Evolutionary conservation across 2,888 invertebrate species (phyloP).

Genomic region (Onthophagus sagittarius): DNA sequence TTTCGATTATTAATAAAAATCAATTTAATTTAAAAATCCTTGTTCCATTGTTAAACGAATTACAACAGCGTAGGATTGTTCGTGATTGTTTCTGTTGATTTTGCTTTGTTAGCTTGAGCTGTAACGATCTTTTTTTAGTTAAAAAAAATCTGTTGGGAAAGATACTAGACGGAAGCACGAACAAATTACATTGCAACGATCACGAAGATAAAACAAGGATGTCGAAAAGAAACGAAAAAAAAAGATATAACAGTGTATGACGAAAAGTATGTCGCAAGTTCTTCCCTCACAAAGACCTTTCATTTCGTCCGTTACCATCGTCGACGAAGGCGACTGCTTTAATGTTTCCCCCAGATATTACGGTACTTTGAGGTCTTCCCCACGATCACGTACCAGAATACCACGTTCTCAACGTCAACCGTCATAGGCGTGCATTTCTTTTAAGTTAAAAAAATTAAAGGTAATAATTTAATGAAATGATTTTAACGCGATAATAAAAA

Average conservation of each 20-base stretch:
- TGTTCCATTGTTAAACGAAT: too few species aligned
- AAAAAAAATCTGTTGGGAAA: too few species aligned
- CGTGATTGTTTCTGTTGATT: too few species aligned
- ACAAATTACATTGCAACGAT: neutral
- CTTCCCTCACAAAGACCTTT: conserved; percentile 9
- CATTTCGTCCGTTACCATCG: neutral
- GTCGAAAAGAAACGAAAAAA: neutral
- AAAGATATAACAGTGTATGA: neutral
- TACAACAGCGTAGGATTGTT: too few species aligned
- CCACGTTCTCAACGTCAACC: neutral
- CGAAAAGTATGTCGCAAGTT: conserved; percentile 5
- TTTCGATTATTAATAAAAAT: too few species aligned
- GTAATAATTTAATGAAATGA: neutral
- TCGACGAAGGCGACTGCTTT: neutral
- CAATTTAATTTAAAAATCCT: too few species aligned
- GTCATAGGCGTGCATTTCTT: neutral
- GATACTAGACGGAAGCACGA: too few species aligned
- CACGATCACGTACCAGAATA: neutral
- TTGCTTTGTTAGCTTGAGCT: too few species aligned
- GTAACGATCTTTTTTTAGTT: too few species aligned
- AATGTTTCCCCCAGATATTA: neutral
- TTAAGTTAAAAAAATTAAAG: neutral
- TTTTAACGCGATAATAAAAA: neutral
- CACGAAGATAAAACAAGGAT: neutral
- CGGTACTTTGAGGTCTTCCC: conserved; percentile 7